Evolutionary conservation across 2,888 invertebrate genomes (phyloP).

Genomic region (Formica aserva): DNA sequence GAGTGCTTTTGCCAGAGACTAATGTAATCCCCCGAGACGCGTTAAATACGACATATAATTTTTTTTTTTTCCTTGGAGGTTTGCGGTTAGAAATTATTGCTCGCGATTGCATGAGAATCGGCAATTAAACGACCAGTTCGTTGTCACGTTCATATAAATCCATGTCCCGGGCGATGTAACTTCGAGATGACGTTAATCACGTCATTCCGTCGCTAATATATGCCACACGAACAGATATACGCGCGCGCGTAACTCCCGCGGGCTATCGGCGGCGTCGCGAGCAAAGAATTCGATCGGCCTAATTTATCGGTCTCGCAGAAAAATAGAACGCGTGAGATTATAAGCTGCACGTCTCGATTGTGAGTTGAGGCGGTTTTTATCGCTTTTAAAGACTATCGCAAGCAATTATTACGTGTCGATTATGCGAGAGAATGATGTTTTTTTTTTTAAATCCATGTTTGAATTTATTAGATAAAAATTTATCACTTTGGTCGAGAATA

Average conservation of each 20-base stretch:
- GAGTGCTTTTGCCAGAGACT: not conserved
- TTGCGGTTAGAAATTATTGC: constrained; percentile 73
- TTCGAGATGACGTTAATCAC: constrained; percentile 68
- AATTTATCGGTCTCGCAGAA: constrained; percentile 57
- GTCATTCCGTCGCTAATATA: constrained; percentile 77
- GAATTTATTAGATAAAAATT: not conserved
- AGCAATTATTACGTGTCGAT: constrained; percentile 38
- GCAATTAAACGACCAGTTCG: constrained; percentile 77
- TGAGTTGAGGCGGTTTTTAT: constrained; percentile 22
- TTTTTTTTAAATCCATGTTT: not conserved
- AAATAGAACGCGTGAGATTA: constrained; percentile 36
- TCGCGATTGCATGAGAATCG: constrained; percentile 70
- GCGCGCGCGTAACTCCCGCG: constrained; percentile 56
- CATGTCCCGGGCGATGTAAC: constrained; percentile 66
- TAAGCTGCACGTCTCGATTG: constrained; percentile 1
- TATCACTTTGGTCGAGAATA: not conserved
- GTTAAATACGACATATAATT: constrained; percentile 67
- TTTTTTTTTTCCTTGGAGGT: constrained; percentile 65
- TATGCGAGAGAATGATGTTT: constrained; percentile 6
- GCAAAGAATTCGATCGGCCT: constrained; percentile 53
- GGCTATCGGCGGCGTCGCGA: constrained; percentile 40
- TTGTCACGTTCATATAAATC: constrained; percentile 68
- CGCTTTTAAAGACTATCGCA: constrained; percentile 12
- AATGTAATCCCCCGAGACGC: constrained; percentile 28
- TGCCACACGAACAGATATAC: constrained; percentile 58